These are phyloP conservation scores for Pachyrhynchus sulphureomaculatus DNA, from an alignment of 1,140 invertebrate species.

Conservation along the genomic window DNA sequence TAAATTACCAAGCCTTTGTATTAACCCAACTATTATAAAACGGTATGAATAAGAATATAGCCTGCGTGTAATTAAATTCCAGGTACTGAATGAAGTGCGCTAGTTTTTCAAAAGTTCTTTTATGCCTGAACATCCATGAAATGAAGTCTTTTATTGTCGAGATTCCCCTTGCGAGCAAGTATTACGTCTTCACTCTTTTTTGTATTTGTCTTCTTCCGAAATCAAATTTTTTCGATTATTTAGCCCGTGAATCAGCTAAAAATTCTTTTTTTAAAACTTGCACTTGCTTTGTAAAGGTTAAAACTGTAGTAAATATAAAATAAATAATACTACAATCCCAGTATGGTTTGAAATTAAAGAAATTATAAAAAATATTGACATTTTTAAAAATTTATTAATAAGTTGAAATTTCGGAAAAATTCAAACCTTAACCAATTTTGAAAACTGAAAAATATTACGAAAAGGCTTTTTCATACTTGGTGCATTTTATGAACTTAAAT, in stretches of 20 bases:
- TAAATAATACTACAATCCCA: too few relatives aligned
- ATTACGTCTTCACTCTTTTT: slow-evolving; percentile 22
- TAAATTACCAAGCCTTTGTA: not conserved
- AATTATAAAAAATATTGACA: too few relatives aligned
- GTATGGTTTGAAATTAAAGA: too few relatives aligned
- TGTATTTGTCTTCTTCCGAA: not conserved
- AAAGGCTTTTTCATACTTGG: too few relatives aligned
- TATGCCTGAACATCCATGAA: slow-evolving; percentile 25
- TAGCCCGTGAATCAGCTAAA: slow-evolving; percentile 1
- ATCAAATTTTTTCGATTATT: slow-evolving; percentile 24
- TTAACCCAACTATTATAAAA: not conserved
- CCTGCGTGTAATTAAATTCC: slow-evolving; percentile 11
- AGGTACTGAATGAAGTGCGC: slow-evolving; percentile 5
- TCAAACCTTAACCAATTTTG: too few relatives aligned
- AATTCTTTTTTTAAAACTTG: not conserved
- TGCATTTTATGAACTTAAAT: too few relatives aligned
- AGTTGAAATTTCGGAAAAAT: too few relatives aligned
- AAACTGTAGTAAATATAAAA: too few relatives aligned
- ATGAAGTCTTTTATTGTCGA: slow-evolving; percentile 29
- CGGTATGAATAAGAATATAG: not conserved
- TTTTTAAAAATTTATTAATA: too few relatives aligned
- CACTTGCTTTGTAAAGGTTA: not conserved
- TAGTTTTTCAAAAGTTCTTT: slow-evolving; percentile 5
- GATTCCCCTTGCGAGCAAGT: slow-evolving; percentile 13
- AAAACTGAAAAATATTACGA: too few relatives aligned